Conservation (phyloP, 2,888 invertebrate genomes). For the Hydropsyche betteni region DNA sequence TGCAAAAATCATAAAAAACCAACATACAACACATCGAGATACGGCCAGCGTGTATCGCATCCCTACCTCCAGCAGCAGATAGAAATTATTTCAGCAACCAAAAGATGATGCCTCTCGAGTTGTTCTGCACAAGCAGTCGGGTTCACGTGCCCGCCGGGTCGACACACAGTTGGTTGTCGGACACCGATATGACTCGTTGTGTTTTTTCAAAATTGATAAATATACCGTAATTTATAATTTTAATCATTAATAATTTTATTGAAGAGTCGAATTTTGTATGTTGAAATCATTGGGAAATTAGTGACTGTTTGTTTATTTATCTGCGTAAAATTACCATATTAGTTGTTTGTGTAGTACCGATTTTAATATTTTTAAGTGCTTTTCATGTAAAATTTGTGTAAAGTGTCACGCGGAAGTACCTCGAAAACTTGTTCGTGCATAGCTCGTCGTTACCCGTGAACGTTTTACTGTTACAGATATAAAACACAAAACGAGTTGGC, state of each 20-base stretch:
- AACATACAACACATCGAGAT: neutral
- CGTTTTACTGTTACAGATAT: constrained; percentile 47
- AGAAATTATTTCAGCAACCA: constrained; percentile 34
- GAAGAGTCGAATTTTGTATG: too few species aligned
- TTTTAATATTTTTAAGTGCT: too few species aligned
- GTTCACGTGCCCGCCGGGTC: constrained; percentile 20
- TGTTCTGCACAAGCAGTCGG: constrained; percentile 41
- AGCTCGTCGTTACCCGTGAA: constrained; percentile 4
- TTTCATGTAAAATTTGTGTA: neutral
- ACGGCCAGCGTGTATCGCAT: neutral
- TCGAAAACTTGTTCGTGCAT: constrained; percentile 34
- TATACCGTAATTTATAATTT: too few species aligned
- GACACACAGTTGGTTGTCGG: constrained; percentile 17
- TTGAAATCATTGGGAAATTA: too few species aligned
- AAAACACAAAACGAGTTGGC: constrained; percentile 42
- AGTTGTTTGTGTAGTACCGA: neutral
- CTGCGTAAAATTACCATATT: neutral
- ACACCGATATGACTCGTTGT: constrained; percentile 31
- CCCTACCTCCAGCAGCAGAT: constrained; percentile 36
- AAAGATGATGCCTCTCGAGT: constrained; percentile 42
- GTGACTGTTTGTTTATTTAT: neutral
- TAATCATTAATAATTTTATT: too few species aligned
- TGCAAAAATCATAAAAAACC: constrained; percentile 3
- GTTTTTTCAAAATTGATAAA: too few species aligned
- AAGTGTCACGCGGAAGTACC: constrained; percentile 38